Conservation (phyloP, 2,113 vertebrate genomes). For the Alectura lathami region DNA sequence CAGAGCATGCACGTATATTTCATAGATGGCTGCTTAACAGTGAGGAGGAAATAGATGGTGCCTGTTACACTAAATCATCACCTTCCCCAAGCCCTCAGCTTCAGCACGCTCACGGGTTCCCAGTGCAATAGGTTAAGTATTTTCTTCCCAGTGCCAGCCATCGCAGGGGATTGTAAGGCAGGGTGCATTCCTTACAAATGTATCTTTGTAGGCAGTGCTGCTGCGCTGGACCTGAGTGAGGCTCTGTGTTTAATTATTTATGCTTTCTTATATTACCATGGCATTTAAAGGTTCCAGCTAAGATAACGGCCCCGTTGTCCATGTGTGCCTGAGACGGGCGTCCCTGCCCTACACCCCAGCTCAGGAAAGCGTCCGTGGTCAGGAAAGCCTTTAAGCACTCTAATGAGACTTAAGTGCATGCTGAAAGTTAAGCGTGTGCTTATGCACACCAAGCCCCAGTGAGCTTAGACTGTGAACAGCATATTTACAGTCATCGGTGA, state of each 20-base stretch:
- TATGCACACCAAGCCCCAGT: neutral
- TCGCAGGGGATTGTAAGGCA: neutral
- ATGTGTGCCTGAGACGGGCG: neutral
- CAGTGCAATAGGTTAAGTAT: neutral
- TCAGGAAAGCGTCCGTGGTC: conserved; percentile 25
- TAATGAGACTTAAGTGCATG: conserved; percentile 67
- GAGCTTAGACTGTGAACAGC: conserved; percentile 25
- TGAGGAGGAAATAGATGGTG: neutral
- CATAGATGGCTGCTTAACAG: neutral
- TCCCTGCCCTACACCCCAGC: conserved; percentile 22
- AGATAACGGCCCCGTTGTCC: conserved; percentile 56
- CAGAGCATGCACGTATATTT: fast-evolving
- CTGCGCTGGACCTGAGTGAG: neutral
- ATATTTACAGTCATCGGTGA: conserved; percentile 53
- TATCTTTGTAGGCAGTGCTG: conserved; percentile 3
- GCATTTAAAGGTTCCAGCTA: neutral
- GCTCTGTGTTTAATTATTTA: conserved; percentile 63
- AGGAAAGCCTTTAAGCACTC: conserved; percentile 59
- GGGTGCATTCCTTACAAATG: conserved; percentile 1
- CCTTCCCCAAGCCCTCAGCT: neutral
- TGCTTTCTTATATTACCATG: conserved; percentile 14
- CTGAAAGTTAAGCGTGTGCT: conserved; percentile 60
- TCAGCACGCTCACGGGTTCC: fast-evolving
- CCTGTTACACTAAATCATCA: neutral
- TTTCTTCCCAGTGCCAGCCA: neutral